These are phyloP conservation scores for Euzophera pinguis DNA, from an alignment of 2,888 invertebrate species.

Conservation along the genomic window DNA sequence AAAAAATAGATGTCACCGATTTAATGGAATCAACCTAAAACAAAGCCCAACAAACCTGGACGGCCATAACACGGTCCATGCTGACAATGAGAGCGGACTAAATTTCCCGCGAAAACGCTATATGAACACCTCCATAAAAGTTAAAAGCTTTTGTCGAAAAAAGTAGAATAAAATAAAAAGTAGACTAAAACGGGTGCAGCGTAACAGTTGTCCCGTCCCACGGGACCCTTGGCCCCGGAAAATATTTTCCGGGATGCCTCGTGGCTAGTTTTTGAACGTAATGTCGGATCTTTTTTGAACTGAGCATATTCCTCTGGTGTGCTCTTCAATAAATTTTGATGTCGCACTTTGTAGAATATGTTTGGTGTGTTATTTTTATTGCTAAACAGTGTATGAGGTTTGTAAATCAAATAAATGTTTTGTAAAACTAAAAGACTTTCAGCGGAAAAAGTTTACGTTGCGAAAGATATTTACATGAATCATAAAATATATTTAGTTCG, in stretches of 20 bases:
- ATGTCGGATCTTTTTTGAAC: slow-evolving; percentile 3
- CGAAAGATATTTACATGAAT: no score
- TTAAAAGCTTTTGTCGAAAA: slow-evolving; percentile 74
- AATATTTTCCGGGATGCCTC: slow-evolving; percentile 48
- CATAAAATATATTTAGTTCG: no score
- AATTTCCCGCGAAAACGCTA: slow-evolving; percentile 56
- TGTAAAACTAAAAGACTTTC: background rate
- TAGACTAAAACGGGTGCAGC: slow-evolving; percentile 54
- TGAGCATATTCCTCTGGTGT: background rate
- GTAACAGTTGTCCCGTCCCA: slow-evolving; percentile 58
- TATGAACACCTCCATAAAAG: slow-evolving; percentile 64
- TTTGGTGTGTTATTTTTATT: background rate
- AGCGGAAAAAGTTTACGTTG: no score
- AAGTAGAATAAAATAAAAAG: slow-evolving; percentile 59
- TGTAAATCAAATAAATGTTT: background rate
- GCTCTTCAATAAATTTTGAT: slow-evolving; percentile 5
- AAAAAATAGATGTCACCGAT: background rate
- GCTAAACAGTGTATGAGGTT: background rate
- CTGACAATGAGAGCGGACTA: slow-evolving; percentile 32
- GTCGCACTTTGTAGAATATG: background rate
- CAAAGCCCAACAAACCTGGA: slow-evolving; percentile 1
- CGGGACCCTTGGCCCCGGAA: slow-evolving; percentile 50
- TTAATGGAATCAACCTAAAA: slow-evolving; percentile 4
- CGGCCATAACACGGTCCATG: slow-evolving; percentile 14
- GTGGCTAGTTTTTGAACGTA: slow-evolving; percentile 30